These are phyloP conservation scores for Tragopan temminckii DNA, from an alignment of 2,797 vertebrate species.

Conservation along the genomic window DNA sequence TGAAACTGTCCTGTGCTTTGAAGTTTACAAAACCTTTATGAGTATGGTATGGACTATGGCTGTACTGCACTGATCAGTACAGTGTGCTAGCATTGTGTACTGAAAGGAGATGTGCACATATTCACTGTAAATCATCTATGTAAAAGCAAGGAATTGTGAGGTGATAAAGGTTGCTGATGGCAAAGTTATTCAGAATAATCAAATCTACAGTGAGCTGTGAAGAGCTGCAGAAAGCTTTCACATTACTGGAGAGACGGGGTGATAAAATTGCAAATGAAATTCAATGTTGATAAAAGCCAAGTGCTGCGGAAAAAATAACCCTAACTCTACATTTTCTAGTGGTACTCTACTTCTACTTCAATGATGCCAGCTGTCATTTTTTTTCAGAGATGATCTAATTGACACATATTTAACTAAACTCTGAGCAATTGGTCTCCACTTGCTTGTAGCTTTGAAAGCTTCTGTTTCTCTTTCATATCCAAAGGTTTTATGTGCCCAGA, in stretches of 20 bases:
- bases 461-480: neutral
- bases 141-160: slow-evolving; percentile 21
- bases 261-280: slow-evolving; percentile 77
- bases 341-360: slow-evolving; percentile 56
- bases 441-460: slow-evolving; percentile 23
- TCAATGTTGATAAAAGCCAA: slow-evolving; percentile 73
- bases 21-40: neutral
- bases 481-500: neutral
- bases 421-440: slow-evolving; percentile 18
- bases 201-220: slow-evolving; percentile 60
- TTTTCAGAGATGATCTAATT: slow-evolving; percentile 54
- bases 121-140: neutral
- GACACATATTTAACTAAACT: slow-evolving; percentile 47
- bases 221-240: slow-evolving; percentile 69
- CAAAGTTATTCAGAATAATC: slow-evolving; percentile 67
- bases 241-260: slow-evolving; percentile 69
- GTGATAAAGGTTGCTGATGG: slow-evolving; percentile 62
- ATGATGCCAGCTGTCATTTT: slow-evolving; percentile 58
- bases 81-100: neutral
- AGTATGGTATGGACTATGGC: fast-evolving
- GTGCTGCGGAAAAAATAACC: slow-evolving; percentile 66
- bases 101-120: neutral
- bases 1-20: neutral
- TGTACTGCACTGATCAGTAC: neutral
- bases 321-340: slow-evolving; percentile 61